Evolutionary conservation across 1,140 invertebrate genomes (phyloP).

Genomic region (Brachionus rotundiformis): DNA sequence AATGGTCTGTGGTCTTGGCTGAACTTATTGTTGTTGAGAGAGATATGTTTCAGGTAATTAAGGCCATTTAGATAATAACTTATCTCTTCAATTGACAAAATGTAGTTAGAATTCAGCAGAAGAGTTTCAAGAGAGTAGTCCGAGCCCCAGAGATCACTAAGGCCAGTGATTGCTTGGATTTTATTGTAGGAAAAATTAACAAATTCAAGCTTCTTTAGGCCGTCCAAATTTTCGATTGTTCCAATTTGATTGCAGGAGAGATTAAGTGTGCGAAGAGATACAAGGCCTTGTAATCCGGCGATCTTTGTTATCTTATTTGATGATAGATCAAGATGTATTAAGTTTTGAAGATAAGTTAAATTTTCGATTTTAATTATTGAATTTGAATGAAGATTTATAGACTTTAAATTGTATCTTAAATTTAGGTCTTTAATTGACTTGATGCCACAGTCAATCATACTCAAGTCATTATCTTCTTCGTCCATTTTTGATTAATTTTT

Average conservation of each 20-base stretch:
- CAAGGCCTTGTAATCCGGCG: slow-evolving; percentile 77
- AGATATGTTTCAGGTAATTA: neutral
- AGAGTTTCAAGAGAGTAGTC: slow-evolving; percentile 47
- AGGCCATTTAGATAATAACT: slow-evolving; percentile 37
- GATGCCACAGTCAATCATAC: slow-evolving; percentile 46
- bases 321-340: slow-evolving; percentile 79
- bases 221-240: slow-evolving; percentile 85
- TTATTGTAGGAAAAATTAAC: slow-evolving; percentile 93
- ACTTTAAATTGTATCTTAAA: slow-evolving; percentile 55
- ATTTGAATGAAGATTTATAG: slow-evolving; percentile 93
- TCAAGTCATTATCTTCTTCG: slow-evolving; percentile 27
- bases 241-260: slow-evolving; percentile 88
- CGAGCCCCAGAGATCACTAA: slow-evolving; percentile 42
- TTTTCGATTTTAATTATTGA: slow-evolving; percentile 65
- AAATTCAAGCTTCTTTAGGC: slow-evolving; percentile 76
- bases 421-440: slow-evolving; percentile 34
- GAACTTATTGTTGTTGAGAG: slow-evolving; percentile 31
- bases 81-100: slow-evolving; percentile 20
- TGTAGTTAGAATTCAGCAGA: slow-evolving; percentile 35
- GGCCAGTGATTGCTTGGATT: slow-evolving; percentile 65
- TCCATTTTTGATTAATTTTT: slow-evolving; percentile 18
- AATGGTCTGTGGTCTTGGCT: neutral
- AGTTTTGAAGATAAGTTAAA: slow-evolving; percentile 57
- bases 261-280: slow-evolving; percentile 82
- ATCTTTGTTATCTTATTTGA: slow-evolving; percentile 92